Base-by-base conservation (phyloP, 1,140 invertebrate genomes). In the Neelides sp. region DNA sequence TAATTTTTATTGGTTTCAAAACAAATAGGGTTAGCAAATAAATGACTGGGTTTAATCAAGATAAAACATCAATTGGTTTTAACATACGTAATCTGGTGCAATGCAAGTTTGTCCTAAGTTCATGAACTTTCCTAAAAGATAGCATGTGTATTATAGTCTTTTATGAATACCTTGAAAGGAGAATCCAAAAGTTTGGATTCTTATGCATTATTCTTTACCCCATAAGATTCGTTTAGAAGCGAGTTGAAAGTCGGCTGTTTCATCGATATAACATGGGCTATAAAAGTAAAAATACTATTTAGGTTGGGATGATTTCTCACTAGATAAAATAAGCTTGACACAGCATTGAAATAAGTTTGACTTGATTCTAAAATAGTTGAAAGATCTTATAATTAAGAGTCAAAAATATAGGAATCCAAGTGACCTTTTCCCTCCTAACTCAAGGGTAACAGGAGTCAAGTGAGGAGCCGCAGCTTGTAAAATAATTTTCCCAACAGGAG, bases 91-190 rank as follows among this genome's bases (percentile, higher is more conserved):
- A 61, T 80, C 78, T 20, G 78, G 77, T 13, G 77, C 74, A 39
- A 82, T 68, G 61, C 78, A 80, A 2, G 76, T 79, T 63, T 82
- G 79, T 17, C 78, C 79, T 47, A 68, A 58, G 63, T 79, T 80
- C 3, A 67, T 61, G 7, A 39, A 5, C 15, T 39, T n/a, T 8
- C 30, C 8, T n/a, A 32, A 32, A 8, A 32, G 8, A 32, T 8
- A n/a, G n/a, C n/a, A n/a, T n/a, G n/a, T n/a, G n/a, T n/a, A n/a
- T n/a, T n/a, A n/a, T n/a, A n/a, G n/a, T n/a, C n/a, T n/a, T n/a
- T n/a, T n/a, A n/a, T n/a, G n/a, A n/a, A n/a, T n/a, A n/a, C n/a
- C n/a, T n/a, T n/a, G n/a, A n/a, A n/a, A n/a, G n/a, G n/a, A n/a
- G n/a, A n/a, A n/a, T n/a, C n/a, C n/a, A n/a, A n/a, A n/a, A n/a